Conservation (phyloP, 1,140 invertebrate species). For the Penaeus vannamei region DNA sequence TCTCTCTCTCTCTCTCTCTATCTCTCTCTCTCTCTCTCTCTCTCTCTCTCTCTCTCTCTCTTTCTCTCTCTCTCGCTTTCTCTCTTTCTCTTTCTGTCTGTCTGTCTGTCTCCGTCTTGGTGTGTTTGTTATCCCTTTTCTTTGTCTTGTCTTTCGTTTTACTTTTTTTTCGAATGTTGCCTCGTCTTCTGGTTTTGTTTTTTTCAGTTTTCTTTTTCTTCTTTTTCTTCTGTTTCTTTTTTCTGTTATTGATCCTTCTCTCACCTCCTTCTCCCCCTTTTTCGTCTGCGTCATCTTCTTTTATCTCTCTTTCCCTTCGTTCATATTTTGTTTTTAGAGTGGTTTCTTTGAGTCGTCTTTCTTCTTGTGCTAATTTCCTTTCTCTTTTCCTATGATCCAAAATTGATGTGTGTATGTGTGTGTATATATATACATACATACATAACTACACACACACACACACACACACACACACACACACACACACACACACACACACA, state of each 20-base stretch:
- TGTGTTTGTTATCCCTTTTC: background rate
- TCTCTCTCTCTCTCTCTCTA: background rate
- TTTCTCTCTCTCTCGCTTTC: background rate
- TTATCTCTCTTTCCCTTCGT: background rate
- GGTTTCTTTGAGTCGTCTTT: no score
- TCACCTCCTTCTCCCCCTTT: background rate
- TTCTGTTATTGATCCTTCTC: background rate
- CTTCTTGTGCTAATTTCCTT: no score
- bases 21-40: background rate
- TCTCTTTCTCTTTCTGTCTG: background rate
- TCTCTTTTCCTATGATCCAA: no score
- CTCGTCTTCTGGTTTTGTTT: no score
- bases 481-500: no score
- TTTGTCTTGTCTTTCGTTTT: background rate
- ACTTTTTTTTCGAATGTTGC: background rate
- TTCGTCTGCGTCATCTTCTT: background rate
- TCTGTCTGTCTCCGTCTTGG: background rate
- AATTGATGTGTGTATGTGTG: no score
- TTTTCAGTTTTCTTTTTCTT: background rate
- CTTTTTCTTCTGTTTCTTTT: background rate
- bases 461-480: no score
- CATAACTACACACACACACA: no score
- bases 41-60: background rate
- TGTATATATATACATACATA: no score
- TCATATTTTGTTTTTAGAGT: background rate